Evolutionary conservation across 2,797 vertebrate species (phyloP).

Genomic region (Pipistrellus kuhlii): DNA sequence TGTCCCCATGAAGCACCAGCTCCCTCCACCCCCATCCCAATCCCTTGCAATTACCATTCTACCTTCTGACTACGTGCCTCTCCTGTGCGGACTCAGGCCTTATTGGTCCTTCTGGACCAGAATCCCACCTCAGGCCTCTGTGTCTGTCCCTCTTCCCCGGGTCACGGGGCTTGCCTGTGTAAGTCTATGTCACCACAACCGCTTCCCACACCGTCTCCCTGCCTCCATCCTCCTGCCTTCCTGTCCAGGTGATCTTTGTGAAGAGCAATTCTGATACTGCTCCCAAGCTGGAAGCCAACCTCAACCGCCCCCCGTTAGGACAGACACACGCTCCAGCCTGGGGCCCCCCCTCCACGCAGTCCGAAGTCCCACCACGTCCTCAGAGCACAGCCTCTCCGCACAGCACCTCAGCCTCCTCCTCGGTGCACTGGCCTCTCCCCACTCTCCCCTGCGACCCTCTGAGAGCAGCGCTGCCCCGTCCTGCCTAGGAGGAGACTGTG

Average conservation of each 20-base stretch:
- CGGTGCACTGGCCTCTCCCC: not conserved
- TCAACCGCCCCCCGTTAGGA: not conserved
- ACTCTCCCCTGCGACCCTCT: not conserved
- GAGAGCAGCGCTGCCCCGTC: not conserved
- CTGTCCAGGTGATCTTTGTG: not conserved
- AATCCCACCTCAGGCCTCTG: not conserved
- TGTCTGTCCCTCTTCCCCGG: not conserved
- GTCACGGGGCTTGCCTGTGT: rapidly evolving
- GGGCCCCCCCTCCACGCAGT: not conserved
- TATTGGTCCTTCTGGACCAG: not conserved
- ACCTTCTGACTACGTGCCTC: not conserved
- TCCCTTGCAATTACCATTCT: not conserved
- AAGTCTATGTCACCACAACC: not conserved
- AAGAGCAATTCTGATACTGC: not conserved
- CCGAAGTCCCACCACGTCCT: no score
- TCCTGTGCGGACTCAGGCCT: rapidly evolving
- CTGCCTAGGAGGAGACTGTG: not conserved
- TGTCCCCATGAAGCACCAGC: not conserved
- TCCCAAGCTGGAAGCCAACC: not conserved
- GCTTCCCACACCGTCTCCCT: not conserved
- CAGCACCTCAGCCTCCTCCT: not conserved
- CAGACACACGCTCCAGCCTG: not conserved
- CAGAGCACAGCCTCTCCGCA: no score
- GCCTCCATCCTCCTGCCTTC: not conserved
- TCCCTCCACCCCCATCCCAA: no score